Base-by-base conservation (phyloP, 1,140 invertebrate species). In the Kradibia gibbosae region DNA sequence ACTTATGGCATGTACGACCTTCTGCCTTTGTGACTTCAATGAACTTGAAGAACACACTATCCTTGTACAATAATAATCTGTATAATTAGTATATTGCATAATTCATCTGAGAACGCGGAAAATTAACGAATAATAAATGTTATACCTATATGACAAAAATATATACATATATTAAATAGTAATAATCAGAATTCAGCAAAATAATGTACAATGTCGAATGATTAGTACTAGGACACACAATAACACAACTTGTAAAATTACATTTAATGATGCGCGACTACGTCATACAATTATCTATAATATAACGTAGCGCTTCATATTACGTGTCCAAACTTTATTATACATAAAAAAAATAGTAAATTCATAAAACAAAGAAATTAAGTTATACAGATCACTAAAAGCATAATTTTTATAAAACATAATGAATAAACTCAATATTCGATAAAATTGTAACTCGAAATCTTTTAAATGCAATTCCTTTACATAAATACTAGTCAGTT, bases 201-300 rank as follows among this genome's bases (percentile, higher is more conserved):
- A 86, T 85, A 86, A 85, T 84, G 84, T 83, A 85, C 83, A 83
- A 85, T 82, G 83, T 86, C 82, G 83, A 85, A 85, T 84, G 84
- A 86, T 84, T 81, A 86, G 84, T 84, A 85, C 85, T 85, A 83
- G 73, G 72, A 84, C 83, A 55, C 48, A 75, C 72, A 83, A 85
- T 87, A 85, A 86, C 82, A 82, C 83, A 83, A 82, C 72, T 83
- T 72, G 67, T 80, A 82, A 78, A 82, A 84, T 83, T 74, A 82
- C 22, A 73, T 74, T 82, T 85, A 75, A 81, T 81, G 83, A 80
- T 34, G 39, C 71, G 72, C 60, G 76, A 72, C 28, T 72, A 45
- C 28, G 78, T 67, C 78, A 62, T 73, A 53, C 1, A 36, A 78
- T 78, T 42, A 31, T 70, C 22, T 45, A 31, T 31, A 11, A 57